A percentile compares a stretch with the other conserved stretches of the same genome.
Evolutionary conservation across 2,888 invertebrate species (phyloP).

Genomic region (Scaptomyza flava): DNA sequence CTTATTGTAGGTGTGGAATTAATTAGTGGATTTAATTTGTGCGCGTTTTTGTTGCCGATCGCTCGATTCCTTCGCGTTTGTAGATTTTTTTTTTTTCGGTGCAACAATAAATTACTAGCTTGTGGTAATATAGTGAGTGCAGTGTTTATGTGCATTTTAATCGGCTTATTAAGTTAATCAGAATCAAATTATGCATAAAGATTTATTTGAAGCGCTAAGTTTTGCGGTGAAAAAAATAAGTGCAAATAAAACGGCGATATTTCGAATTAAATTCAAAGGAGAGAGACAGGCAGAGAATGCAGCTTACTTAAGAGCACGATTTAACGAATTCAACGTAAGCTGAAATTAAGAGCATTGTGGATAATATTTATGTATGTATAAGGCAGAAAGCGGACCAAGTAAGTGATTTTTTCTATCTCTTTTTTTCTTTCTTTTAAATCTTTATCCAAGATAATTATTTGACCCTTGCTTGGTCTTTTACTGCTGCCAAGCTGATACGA

Average conservation of each 20-base stretch:
- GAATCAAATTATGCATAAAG: too few species aligned
- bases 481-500: conserved; percentile 52
- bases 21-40: not conserved
- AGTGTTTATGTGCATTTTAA: too few species aligned
- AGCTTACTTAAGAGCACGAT: not conserved
- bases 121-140: too few species aligned
- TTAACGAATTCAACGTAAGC: not conserved
- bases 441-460: conserved; percentile 1
- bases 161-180: too few species aligned
- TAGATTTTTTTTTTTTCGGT: not conserved
- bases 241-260: not conserved
- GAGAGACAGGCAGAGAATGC: not conserved
- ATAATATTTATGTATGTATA: not conserved
- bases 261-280: not conserved
- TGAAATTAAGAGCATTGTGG: not conserved
- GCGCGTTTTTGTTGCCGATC: not conserved
- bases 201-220: too few species aligned
- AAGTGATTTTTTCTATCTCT: not conserved
- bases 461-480: not conserved
- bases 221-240: not conserved
- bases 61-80: too few species aligned
- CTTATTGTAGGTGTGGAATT: not conserved
- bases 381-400: not conserved
- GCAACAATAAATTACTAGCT: not conserved
- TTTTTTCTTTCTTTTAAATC: not conserved